Evolutionary conservation across 53 echinoderm and acorn worm genomes (phyloP), one percentile per base, ranked within the genome.

Genomic region (Holothuria scabra): DNA sequence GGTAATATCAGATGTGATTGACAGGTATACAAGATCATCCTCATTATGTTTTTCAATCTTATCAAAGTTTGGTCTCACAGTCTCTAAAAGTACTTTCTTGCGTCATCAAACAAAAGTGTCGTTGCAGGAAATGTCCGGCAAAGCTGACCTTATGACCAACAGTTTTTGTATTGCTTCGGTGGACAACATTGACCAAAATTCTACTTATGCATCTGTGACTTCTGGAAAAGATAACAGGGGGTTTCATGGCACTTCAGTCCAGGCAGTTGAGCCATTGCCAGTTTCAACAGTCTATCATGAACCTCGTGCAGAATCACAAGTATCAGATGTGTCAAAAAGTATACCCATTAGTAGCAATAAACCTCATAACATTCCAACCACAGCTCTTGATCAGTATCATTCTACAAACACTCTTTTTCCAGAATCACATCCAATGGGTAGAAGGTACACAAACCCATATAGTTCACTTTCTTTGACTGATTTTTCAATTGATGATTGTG

Each of bases 101-200:
- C 33, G 46, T 16, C 31, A 25, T 35, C 83, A 66, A n/a, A 83
- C 64, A 25, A 66, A 83, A 33, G 58, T 83, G 6, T 34, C 66
- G 5, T 28, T 82, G 63, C 13, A 22, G 29, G 65, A 82, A 31
- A 82, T 82, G 83, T 34, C 20, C 3, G 4, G n/a, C 21, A 82
- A 82, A 66, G 83, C 13, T 12, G 21, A 13, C 8, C 25, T 66
- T n/a, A 14, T 66, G 8, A 52, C 20, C 66, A 66, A 46, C 14
- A 82, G 83, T 34, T 82, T 82, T 38, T 82, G 83, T 64, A 46
- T 82, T 64, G 83, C 66, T n/a, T 82, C 83, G 4, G 41, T 82
- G 29, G 83, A 82, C 38, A 82, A 82, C 38, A 82, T 82, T 82
- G 83, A 82, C 46, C 1, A 46, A 66, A 65, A 41, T 34, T 65